Base-by-base conservation (phyloP, 2,888 invertebrate genomes). In the Cataglyphis altisquamis region DNA sequence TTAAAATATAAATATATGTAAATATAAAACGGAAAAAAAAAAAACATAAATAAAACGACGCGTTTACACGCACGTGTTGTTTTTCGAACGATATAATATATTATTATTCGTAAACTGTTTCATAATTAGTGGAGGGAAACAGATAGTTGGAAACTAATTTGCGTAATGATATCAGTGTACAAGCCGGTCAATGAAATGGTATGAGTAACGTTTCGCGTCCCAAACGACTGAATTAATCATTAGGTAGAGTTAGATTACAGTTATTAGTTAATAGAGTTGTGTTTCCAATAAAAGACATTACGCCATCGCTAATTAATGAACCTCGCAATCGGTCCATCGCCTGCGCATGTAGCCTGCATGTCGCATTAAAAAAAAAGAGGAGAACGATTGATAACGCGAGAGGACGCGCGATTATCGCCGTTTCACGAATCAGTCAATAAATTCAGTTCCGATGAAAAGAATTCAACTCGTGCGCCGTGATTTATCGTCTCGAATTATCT, bases 151-250 rank as follows among this genome's bases (percentile, higher is more conserved):
- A 62, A 80, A 36, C 60, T 60, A 80, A 80, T 80, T 80, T 72
- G 60, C 39, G 60, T 72, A 80, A 80, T 72, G 72, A 80, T 80
- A 80, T 80, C 72, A 18, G 57, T 45, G 21, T 62, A 72, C 78
- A 60, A 45, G 60, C 60, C 25, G 72, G 72, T 62, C 78, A 72
- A 72, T 80, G 78, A 80, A 80, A 72, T 72, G 78, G 72, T 80
- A 80, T 41, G 78, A 80, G 78, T 72, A 80, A 80, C 60, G 45
- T 80, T 70, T 80, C 78, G 72, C 36, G 78, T 72, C 78, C 57
- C 78, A 80, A 80, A 80, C 72, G 72, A 72, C 78, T 80, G 78
- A 80, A 80, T 80, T 80, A 80, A 80, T 80, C 78, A 80, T 80
- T 80, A 80, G 60, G 78, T 60, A 48, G 60, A 80, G 78, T 80